phyloP scores from a whole-genome alignment of 2,797 vertebrate genomes.

The Neosilurus mollespiculum region DNA sequence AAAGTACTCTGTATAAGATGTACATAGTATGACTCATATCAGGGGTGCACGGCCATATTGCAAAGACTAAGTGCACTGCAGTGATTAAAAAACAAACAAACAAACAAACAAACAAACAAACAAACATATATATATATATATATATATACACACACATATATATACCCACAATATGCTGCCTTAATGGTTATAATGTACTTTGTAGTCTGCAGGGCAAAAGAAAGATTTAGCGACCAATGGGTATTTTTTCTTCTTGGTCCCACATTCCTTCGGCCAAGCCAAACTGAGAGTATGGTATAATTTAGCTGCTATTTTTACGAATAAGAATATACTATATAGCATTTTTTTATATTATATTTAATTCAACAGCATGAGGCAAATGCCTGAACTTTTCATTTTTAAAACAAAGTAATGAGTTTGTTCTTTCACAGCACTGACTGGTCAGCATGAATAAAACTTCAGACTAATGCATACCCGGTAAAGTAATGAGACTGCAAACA shows the following conservation, averaged over 20 bases:
- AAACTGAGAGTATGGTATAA: slow-evolving; percentile 73
- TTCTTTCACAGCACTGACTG: background rate
- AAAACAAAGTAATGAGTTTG: slow-evolving; percentile 22
- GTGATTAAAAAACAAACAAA: background rate
- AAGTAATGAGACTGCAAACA: background rate
- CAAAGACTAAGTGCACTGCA: background rate
- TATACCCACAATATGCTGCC: background rate
- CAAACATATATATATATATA: no score
- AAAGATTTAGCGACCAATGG: slow-evolving; percentile 54
- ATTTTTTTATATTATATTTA: slow-evolving; percentile 40
- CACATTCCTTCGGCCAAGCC: slow-evolving; percentile 69
- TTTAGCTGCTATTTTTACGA: slow-evolving; percentile 77
- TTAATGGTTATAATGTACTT: slow-evolving; percentile 23
- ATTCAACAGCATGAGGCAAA: slow-evolving; percentile 51
- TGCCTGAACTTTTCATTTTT: slow-evolving; percentile 14
- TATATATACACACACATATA: no score
- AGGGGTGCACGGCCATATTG: background rate
- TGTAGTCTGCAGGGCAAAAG: slow-evolving; percentile 23
- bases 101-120: no score
- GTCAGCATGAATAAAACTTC: background rate
- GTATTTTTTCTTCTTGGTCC: slow-evolving; percentile 60
- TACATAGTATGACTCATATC: background rate
- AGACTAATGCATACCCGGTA: background rate
- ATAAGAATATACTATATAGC: slow-evolving; percentile 63
- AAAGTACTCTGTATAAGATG: no score